These are phyloP conservation scores for Oncopodura yosiiana DNA, from an alignment of 1,140 invertebrate species.

Conservation along the genomic window DNA sequence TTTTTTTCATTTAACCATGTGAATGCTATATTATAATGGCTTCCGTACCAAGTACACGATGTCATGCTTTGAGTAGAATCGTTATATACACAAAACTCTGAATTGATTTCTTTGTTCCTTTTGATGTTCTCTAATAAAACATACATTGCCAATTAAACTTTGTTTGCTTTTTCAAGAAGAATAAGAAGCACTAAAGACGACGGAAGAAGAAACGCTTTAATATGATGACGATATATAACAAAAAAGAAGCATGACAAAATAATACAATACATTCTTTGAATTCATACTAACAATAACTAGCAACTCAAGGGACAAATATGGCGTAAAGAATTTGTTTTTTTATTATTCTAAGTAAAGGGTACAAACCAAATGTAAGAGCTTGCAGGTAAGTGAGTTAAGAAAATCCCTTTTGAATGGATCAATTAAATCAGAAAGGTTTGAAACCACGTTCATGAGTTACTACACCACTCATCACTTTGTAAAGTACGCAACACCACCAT, in stretches of 20 bases:
- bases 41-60: no score
- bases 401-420: constrained; percentile 69
- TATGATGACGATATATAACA: background rate
- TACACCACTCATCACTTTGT: constrained; percentile 42
- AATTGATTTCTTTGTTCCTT: no score
- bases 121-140: no score
- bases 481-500: no score
- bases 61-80: no score
- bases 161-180: no score
- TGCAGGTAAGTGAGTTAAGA: constrained; percentile 63
- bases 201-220: background rate
- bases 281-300: background rate
- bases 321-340: background rate
- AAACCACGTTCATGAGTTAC: constrained; percentile 56
- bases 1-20: no score
- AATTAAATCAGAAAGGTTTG: constrained; percentile 69
- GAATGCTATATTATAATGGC: no score
- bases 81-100: no score
- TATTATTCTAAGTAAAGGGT: constrained; percentile 2
- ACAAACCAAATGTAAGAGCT: constrained; percentile 53
- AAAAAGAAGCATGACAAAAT: background rate
- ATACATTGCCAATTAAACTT: no score
- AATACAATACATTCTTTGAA: background rate
- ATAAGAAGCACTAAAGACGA: background rate
- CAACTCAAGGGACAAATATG: background rate